phyloP scores from a whole-genome alignment of 1,140 invertebrate genomes.

The Zaprionus vittiger region DNA sequence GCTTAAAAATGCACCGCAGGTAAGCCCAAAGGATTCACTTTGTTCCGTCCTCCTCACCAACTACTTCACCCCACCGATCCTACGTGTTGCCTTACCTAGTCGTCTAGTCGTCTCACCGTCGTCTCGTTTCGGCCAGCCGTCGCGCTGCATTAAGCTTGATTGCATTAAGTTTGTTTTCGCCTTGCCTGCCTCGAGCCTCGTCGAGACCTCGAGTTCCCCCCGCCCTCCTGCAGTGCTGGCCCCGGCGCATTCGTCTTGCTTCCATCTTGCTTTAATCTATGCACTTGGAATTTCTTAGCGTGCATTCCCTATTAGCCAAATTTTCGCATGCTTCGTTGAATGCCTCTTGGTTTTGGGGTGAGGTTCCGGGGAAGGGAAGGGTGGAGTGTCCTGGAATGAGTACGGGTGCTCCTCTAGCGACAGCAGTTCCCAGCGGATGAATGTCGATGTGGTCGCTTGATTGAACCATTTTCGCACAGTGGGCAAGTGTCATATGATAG shows the following conservation, averaged over 20 bases:
- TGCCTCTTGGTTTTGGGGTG: slow-evolving; percentile 43
- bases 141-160: slow-evolving; percentile 78
- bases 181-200: slow-evolving; percentile 25
- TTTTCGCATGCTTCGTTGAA: slow-evolving; percentile 74
- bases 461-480: slow-evolving; percentile 51
- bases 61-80: not conserved
- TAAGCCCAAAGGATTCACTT: slow-evolving; percentile 77
- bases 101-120: slow-evolving; percentile 10
- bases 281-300: slow-evolving; percentile 77
- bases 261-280: slow-evolving; percentile 70
- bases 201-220: not conserved
- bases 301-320: slow-evolving; percentile 79
- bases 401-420: not conserved
- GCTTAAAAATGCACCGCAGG: slow-evolving; percentile 79
- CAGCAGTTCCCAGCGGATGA: slow-evolving; percentile 12
- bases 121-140: slow-evolving; percentile 67
- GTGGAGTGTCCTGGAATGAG: not conserved
- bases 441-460: slow-evolving; percentile 27
- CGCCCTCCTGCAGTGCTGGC: not conserved
- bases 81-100: not conserved
- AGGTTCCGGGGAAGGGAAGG: not conserved
- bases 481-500: not conserved
- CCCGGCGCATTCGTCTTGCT: slow-evolving; percentile 8
- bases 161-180: slow-evolving; percentile 80
- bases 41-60: slow-evolving; percentile 28